These are phyloP conservation scores for Diglossa brunneiventris DNA, from an alignment of 2,113 vertebrate species.

Conservation along the genomic window DNA sequence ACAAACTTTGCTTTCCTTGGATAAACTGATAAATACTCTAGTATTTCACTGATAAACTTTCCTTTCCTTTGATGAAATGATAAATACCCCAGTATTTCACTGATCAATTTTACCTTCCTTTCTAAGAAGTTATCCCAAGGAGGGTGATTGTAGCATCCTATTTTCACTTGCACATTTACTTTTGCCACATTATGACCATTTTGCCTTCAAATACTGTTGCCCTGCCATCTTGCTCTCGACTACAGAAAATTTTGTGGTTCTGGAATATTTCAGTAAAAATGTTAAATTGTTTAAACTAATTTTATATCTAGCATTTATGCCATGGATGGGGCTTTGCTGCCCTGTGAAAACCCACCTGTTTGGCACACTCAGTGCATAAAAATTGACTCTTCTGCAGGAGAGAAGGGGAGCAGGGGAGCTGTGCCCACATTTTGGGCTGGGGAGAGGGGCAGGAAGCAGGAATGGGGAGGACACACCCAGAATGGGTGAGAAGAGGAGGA, in stretches of 20 bases:
- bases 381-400: neutral
- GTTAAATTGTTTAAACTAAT: neutral
- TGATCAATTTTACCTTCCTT: neutral
- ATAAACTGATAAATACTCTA: too few relatives aligned
- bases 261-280: neutral
- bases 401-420: neutral
- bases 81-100: too few relatives aligned
- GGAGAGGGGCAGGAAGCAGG: neutral
- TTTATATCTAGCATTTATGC: neutral
- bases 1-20: too few relatives aligned
- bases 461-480: neutral
- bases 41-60: too few relatives aligned
- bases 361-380: neutral
- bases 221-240: neutral
- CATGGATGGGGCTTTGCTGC: neutral
- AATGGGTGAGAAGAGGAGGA: neutral
- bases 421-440: neutral
- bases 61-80: too few relatives aligned
- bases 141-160: neutral
- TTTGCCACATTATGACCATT: neutral
- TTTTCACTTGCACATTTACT: neutral
- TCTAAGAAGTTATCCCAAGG: neutral
- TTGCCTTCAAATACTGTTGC: neutral
- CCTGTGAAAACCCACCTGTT: neutral
- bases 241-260: neutral